These are phyloP conservation scores for Trididemnum clinides DNA, from an alignment of 23 tunicate species.

Conservation along the genomic window DNA sequence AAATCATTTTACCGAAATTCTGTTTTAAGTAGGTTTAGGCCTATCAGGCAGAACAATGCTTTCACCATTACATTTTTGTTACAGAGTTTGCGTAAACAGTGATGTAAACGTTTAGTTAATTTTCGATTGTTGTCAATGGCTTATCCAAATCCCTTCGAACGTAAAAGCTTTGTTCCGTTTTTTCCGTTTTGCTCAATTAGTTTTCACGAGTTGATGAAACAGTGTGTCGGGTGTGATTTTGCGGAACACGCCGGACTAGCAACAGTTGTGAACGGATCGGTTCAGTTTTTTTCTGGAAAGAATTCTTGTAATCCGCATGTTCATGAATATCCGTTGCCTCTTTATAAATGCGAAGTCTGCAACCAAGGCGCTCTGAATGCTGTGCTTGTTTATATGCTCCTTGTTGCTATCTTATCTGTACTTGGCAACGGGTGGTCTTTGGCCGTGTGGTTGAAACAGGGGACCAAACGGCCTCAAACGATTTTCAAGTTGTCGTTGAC, in stretches of 20 bases:
- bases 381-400: constrained; percentile 8
- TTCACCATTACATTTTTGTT: too few species aligned
- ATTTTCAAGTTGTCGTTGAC: constrained; percentile 48
- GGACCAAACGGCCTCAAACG: constrained; percentile 41
- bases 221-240: constrained; percentile 20
- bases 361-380: constrained; percentile 17
- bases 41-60: too few species aligned
- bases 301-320: constrained; percentile 45
- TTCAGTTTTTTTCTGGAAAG: too few species aligned
- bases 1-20: too few species aligned
- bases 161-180: too few species aligned
- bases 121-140: too few species aligned
- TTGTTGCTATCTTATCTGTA: constrained; percentile 8
- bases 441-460: constrained; percentile 28
- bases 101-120: too few species aligned
- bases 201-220: background rate
- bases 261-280: background rate
- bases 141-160: too few species aligned
- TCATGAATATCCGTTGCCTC: constrained; percentile 31
- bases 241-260: constrained; percentile 1
- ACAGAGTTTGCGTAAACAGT: too few species aligned
- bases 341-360: constrained; percentile 39
- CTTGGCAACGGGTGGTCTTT: constrained; percentile 40
- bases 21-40: too few species aligned
- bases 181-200: constrained; percentile 24